Base-by-base conservation (phyloP, 2,113 vertebrate species). In the Albula glossodonta region DNA sequence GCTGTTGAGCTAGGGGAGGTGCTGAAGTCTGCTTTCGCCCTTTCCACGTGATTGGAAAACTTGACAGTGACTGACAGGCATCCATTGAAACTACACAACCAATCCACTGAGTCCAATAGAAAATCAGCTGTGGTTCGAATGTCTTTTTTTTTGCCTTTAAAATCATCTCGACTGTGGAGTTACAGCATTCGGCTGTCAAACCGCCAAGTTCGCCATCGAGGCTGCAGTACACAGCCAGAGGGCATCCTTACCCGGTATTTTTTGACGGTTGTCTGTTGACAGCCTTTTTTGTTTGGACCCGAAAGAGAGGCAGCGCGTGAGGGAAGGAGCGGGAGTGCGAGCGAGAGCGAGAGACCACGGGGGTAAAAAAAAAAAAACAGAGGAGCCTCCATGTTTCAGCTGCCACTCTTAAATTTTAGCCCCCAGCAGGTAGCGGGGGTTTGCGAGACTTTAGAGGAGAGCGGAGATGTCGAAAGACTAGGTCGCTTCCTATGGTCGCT, bases 341-440 rank as follows among this genome's bases (percentile, higher is more conserved):
- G 50, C 13, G 77, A 22, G 89, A 92, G 91, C 90, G 74, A 52
- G 83, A n/a, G 81, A 88, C 60, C 13, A 41, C 89, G 90, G 91
- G 88, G 89, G 89, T 88, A 90, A 90, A 66, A 41, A 89, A 90
- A 90, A 66, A 41, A 19, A 84, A 60, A 41, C 31, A 41, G 89
- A 92, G 89, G 94, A 96, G 96, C 94, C 96, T 96, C 96, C 93
- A 99, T 99, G 98, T 99, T 99, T 96, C 98, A 99, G 95, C 93
- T 99, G 95, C 98, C 98, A 90, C 97, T 99, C 93, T 95, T 99
- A 94, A 99, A 98, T 96, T 99, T 99, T 93, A 99, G 98, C 93
- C 97, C 98, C 94, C 97, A 98, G 98, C 98, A 99, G 94, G 98
- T 99, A 91, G 98, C 98, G 91, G 98, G 98, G 97, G 98, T 99